These are phyloP conservation scores for Drosophila atroscutellata DNA, from an alignment of 2,888 invertebrate species.

Conservation along the genomic window DNA sequence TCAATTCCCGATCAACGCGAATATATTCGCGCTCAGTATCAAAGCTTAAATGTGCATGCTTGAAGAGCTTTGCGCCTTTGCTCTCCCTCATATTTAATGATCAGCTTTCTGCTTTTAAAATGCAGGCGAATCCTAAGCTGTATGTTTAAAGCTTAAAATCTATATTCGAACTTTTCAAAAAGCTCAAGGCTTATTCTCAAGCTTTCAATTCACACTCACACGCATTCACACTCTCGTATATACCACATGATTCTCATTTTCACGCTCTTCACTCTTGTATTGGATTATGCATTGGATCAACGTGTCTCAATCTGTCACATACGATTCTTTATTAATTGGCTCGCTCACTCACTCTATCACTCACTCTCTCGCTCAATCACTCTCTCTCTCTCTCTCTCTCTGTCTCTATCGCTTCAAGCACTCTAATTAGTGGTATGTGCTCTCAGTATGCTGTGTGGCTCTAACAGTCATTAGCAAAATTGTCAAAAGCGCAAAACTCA, in stretches of 20 bases:
- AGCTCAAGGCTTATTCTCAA: slow-evolving; percentile 6
- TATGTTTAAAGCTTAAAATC: background rate
- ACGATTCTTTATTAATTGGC: slow-evolving; percentile 36
- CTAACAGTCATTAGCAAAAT: slow-evolving; percentile 18
- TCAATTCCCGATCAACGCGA: slow-evolving; percentile 4
- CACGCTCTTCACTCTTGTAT: slow-evolving; percentile 17
- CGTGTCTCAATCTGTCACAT: slow-evolving; percentile 32
- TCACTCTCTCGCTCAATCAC: slow-evolving; percentile 8
- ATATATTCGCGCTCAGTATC: background rate
- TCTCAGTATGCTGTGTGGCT: slow-evolving; percentile 14
- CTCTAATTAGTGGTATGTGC: slow-evolving; percentile 37
- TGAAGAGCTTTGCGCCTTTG: slow-evolving; percentile 11
- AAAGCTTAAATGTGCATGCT: background rate
- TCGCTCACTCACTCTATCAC: slow-evolving; percentile 17
- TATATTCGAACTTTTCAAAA: background rate
- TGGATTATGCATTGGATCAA: slow-evolving; percentile 39
- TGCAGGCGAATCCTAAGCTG: background rate
- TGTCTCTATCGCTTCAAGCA: slow-evolving; percentile 17
- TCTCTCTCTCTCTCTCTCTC: slow-evolving; percentile 7
- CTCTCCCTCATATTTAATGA: background rate
- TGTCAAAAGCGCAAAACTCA: slow-evolving; percentile 11
- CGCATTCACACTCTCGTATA: slow-evolving; percentile 22
- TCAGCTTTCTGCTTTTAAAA: background rate
- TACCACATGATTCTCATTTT: slow-evolving; percentile 26
- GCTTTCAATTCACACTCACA: background rate